Evolutionary conservation across 2,888 invertebrate genomes (phyloP).

Genomic region (Lapara coniferarum): DNA sequence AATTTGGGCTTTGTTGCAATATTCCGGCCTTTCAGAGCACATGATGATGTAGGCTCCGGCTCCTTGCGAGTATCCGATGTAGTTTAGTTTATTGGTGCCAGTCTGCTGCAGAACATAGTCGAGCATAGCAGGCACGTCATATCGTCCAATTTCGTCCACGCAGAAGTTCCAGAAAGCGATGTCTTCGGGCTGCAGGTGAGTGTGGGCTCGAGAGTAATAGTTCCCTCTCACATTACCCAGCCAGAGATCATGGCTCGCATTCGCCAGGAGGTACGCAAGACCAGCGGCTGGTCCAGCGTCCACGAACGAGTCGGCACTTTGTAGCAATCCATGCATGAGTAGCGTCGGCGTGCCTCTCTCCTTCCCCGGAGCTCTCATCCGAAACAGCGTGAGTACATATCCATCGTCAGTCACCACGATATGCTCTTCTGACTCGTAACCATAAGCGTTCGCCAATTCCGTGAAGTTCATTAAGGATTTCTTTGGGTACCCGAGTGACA

Average conservation of each 20-base stretch:
- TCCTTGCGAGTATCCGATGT: conserved; percentile 91
- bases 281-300: conserved; percentile 61
- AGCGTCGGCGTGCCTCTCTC: conserved; percentile 53
- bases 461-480: conserved; percentile 40
- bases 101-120: conserved; percentile 62
- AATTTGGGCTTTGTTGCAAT: conserved; percentile 85
- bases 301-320: conserved; percentile 62
- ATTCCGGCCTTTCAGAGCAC: conserved; percentile 85
- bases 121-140: conserved; percentile 88
- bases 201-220: conserved; percentile 78
- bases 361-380: conserved; percentile 43
- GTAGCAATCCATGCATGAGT: conserved; percentile 67
- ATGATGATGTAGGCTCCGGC: conserved; percentile 86
- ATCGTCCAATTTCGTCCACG: conserved; percentile 89
- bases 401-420: conserved; percentile 63
- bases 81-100: conserved; percentile 53
- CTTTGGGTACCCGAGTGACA: conserved; percentile 37
- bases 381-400: conserved; percentile 60
- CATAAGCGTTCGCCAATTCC: conserved; percentile 41
- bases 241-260: conserved; percentile 45
- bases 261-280: conserved; percentile 49
- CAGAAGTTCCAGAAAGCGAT: conserved; percentile 85
- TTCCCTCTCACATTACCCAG: conserved; percentile 42
- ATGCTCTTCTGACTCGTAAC: conserved; percentile 60
- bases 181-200: conserved; percentile 59